phyloP scores from a whole-genome alignment of 1,140 invertebrate genomes.

The Caenorhabditis briggsae region DNA sequence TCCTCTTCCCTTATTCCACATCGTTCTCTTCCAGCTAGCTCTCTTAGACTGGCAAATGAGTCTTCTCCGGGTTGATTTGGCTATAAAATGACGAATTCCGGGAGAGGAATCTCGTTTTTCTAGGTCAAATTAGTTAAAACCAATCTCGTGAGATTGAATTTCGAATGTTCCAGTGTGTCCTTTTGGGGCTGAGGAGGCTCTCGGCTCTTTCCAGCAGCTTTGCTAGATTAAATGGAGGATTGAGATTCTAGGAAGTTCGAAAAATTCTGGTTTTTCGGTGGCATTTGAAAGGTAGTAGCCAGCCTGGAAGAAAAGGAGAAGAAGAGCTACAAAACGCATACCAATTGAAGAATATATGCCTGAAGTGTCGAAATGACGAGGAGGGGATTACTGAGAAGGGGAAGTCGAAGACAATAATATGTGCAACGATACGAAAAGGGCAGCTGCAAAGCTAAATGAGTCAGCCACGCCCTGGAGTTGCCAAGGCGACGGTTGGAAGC shows the following conservation, averaged over 20 bases:
- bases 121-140: neutral
- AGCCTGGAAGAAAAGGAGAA: neutral
- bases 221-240: too few relatives aligned
- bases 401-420: neutral
- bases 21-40: neutral
- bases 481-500: constrained; percentile 5
- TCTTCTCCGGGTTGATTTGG: neutral
- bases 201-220: too few relatives aligned
- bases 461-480: neutral
- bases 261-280: too few relatives aligned
- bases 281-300: too few relatives aligned
- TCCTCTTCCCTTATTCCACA: constrained; percentile 42
- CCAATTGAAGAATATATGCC: neutral
- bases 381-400: neutral
- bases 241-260: too few relatives aligned
- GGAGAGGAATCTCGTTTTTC: neutral
- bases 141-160: too few relatives aligned
- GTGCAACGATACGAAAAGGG: neutral
- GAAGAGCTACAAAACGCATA: neutral
- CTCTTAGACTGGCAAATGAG: constrained; percentile 11
- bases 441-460: constrained; percentile 33
- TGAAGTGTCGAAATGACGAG: neutral
- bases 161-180: too few relatives aligned
- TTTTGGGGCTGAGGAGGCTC: too few relatives aligned
- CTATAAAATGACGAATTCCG: neutral